Percentiles rank a stretch among this genome's conserved stretches.
phyloP scores from a whole-genome alignment of 1,140 invertebrate species.

The Rhizoglyphus robini region DNA sequence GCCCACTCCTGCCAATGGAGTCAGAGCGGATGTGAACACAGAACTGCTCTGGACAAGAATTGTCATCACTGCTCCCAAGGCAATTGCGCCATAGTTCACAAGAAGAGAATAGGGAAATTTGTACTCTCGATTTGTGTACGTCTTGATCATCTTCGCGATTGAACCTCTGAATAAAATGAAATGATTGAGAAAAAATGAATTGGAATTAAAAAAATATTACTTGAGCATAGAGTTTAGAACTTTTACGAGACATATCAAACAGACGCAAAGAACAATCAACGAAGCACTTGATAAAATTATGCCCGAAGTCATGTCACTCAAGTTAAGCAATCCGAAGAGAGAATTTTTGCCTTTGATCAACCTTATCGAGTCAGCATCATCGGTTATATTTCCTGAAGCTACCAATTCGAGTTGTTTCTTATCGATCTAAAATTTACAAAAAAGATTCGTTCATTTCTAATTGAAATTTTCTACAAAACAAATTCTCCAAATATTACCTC shows the following conservation, averaged over 20 bases:
- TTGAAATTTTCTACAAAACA: no score
- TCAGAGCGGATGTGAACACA: conserved; percentile 49
- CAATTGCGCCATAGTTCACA: conserved; percentile 44
- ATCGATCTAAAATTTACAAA: no score
- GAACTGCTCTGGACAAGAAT: conserved; percentile 48
- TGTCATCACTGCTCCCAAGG: conserved; percentile 43
- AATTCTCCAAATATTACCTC: no score
- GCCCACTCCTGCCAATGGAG: conserved; percentile 48
- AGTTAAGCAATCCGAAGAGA: conserved; percentile 28
- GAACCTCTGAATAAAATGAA: conserved; percentile 32
- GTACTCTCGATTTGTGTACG: conserved; percentile 43
- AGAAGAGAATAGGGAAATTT: conserved; percentile 35
- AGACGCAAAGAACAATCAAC: conserved; percentile 39
- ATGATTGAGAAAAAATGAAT: conserved; percentile 16
- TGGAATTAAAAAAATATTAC: conserved; percentile 21
- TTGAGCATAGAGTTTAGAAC: conserved; percentile 37
- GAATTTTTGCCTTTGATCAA: conserved; percentile 31
- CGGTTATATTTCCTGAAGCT: not conserved
- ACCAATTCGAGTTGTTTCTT: conserved; percentile 19
- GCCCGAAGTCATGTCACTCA: conserved; percentile 37
- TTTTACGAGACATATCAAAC: conserved; percentile 45
- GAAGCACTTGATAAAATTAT: conserved; percentile 39
- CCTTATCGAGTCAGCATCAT: not conserved
- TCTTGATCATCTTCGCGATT: conserved; percentile 40
- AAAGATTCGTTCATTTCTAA: no score